Percentiles rank a stretch among this genome's conserved stretches.
Evolutionary conservation across 2,797 vertebrate species (phyloP).

Genomic region (Lithobates sylvaticus): DNA sequence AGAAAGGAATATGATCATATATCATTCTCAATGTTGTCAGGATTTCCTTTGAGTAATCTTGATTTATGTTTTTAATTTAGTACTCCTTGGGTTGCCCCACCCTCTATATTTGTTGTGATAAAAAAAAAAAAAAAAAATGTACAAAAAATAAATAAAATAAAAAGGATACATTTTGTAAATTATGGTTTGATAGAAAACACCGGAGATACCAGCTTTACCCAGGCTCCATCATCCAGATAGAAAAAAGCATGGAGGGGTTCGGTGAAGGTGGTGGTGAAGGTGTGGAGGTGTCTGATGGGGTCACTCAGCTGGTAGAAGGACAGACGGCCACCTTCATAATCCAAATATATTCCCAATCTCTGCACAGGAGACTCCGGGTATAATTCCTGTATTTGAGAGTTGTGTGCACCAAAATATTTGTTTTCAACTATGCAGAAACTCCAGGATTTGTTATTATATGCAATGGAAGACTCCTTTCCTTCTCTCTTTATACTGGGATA

Average conservation of each 20-base stretch:
- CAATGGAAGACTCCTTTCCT: neutral
- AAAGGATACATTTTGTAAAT: no score
- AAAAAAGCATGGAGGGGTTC: neutral
- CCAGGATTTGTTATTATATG: slow-evolving; percentile 38
- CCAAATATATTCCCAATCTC: slow-evolving; percentile 6
- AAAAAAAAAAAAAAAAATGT: no score
- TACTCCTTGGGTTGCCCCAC: no score
- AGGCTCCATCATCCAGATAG: slow-evolving; percentile 75
- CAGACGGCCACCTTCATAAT: slow-evolving; percentile 29
- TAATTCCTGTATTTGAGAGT: neutral
- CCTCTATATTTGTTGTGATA: no score
- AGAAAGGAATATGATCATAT: no score
- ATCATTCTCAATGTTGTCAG: no score
- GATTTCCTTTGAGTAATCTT: no score
- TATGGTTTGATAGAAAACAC: no score
- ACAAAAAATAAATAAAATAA: no score
- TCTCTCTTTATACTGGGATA: neutral
- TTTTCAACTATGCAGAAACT: slow-evolving; percentile 19
- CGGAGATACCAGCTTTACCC: slow-evolving; percentile 47
- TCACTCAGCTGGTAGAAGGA: slow-evolving; percentile 23
- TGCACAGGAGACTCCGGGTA: no score
- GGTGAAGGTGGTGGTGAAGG: neutral
- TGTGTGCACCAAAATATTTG: neutral
- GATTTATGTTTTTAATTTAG: no score
- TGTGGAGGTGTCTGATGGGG: no score